These are phyloP conservation scores for Pristiophorus japonicus DNA, from an alignment of 2,113 vertebrate genomes.

Conservation along the genomic window DNA sequence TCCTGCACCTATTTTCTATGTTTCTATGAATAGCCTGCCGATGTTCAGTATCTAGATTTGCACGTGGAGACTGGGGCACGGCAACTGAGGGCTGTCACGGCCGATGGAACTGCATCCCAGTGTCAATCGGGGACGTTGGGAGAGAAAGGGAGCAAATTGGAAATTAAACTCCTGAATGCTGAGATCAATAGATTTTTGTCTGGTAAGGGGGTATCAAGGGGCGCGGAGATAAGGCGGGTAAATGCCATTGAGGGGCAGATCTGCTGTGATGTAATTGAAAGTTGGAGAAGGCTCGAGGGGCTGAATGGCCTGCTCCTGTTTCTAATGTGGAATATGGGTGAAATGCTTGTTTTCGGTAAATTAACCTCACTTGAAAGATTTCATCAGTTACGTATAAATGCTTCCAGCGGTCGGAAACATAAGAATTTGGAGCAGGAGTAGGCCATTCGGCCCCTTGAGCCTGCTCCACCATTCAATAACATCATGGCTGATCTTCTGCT, in stretches of 20 bases:
- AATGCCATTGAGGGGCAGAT: background rate
- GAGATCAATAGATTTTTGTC: background rate
- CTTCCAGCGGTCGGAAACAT: background rate
- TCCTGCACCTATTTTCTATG: too few species aligned
- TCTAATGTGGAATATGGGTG: background rate
- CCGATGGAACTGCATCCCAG: background rate
- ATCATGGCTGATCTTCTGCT: too few species aligned
- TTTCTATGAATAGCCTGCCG: background rate
- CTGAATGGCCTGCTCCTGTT: background rate
- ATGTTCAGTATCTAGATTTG: background rate
- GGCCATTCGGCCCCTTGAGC: too few species aligned
- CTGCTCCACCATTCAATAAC: too few species aligned
- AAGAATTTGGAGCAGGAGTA: too few species aligned
- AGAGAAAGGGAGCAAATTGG: background rate
- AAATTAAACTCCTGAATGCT: background rate
- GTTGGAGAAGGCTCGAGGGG: background rate
- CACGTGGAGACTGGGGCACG: background rate
- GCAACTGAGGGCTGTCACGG: background rate
- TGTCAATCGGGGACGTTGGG: background rate
- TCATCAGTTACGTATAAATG: background rate
- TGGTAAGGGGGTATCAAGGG: background rate
- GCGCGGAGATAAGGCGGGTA: background rate
- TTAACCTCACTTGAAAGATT: background rate
- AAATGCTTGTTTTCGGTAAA: background rate
- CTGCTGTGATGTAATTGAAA: background rate